Evolutionary conservation across 1,140 invertebrate genomes (phyloP), one percentile per base, ranked within the genome.

Genomic region (Anoplolepis gracilipes): DNA sequence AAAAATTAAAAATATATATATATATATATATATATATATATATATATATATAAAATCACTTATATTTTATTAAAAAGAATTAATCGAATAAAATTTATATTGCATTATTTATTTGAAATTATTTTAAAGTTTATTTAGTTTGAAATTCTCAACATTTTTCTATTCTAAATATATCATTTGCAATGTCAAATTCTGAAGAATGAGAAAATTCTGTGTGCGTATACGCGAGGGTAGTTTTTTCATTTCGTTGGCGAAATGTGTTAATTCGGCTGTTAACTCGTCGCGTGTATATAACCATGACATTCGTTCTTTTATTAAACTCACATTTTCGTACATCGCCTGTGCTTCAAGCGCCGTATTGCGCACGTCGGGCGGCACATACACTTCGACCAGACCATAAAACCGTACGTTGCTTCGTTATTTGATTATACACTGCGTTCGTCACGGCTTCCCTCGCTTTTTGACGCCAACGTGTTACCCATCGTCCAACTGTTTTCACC

Each of bases 231-330:
- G 36, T 33, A 57, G 65, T 28, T 55, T 81, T 57, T 81, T 70
- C 30, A 55, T 59, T 57, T 49, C 33, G 25, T 55, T 49, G 33
- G n/a, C 22, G 33, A 42, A 49, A 36, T 72, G 42, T 70, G 33
- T 81, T 81, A 81, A 81, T 81, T 57, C 77, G 55, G 78, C 42
- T 65, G 65, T 81, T 81, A 72, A 81, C 64, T 69, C 65, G 78
- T 81, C 46, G 78, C 49, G 49, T 57, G 78, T 72, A n/a, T n/a
- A n/a, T n/a, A 81, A 81, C 65, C 65, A 64, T 81, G 77, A 81
- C 77, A 70, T 81, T 81, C 49, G 78, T 81, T 72, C 78, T 81
- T 81, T 81, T 57, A 72, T 81, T 81, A 81, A 81, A 72, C 78
- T 81, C 65, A 30, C 78, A 72, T 81, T 81, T 72, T 81, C 78